Base-by-base conservation (phyloP, 2,888 invertebrate genomes). In the Nomada hirtipes region DNA sequence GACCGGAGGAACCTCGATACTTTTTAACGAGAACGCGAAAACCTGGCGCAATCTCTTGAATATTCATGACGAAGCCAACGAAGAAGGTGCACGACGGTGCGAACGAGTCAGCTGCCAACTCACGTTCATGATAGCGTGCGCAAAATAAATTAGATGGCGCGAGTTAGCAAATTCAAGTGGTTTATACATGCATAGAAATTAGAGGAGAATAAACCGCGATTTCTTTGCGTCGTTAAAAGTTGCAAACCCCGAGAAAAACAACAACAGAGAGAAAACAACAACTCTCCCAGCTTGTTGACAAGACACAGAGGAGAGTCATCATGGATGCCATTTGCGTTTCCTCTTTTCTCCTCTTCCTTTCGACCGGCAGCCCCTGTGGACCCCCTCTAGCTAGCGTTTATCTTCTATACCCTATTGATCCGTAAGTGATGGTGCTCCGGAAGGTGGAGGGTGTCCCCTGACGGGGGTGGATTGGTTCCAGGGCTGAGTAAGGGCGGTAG, bases 321-420 rank as follows among this genome's bases (percentile, higher is more conserved):
- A 55, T 73, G 63, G 73, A 68, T 79, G 81, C 81, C 84, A 88
- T 82, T 82, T 77, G 72, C 87, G 69, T 87, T 82, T 80, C 80
- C 86, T 82, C 77, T 65, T 50, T 79, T 81, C 68, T 76, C 79
- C 78, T 68, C 68, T 79, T 64, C 74, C 74, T 71, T 74, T 63
- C 73, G 72, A 53, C 79, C 85, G 59, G 26, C 79, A 61, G 71
- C 75, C 78, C 82, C 73, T 76, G 76, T 77, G 79, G 69, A 79
- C 79, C 76, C 87, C 86, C 86, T 87, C 86, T 86, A 84, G 85
- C 85, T 89, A 36, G 88, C 92, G 91, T 92, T 93, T 92, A 92
- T 92, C 91, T 92, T 92, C 92, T 91, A 91, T 92, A 92, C 91
- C 90, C 92, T 93, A 93, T 93, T 93, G 92, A 93, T 92, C 92